Conservation (phyloP, 2,888 invertebrate genomes). For the Oscheius sp. region DNA sequence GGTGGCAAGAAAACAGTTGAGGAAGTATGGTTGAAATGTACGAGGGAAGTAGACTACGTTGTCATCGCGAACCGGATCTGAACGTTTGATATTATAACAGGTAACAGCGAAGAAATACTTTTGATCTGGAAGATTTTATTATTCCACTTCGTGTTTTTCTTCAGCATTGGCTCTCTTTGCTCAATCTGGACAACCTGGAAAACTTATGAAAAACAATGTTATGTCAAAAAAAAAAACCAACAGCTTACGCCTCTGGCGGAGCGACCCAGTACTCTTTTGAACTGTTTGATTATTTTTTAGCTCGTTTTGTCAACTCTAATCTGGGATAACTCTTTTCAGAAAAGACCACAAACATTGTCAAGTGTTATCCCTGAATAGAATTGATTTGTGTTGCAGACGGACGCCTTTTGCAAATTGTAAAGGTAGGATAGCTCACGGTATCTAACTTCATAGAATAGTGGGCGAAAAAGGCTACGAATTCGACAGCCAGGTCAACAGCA, state of each 20-base stretch:
- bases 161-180: conserved; percentile 21
- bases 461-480: conserved; percentile 43
- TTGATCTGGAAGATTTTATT: conserved; percentile 44
- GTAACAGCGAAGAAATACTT: neutral
- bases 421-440: conserved; percentile 1
- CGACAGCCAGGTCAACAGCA: conserved; percentile 34
- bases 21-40: conserved; percentile 49
- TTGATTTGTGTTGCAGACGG: too few species aligned
- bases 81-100: neutral
- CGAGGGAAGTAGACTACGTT: conserved; percentile 47
- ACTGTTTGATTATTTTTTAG: too few species aligned
- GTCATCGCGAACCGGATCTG: conserved; percentile 51
- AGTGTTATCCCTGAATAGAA: too few species aligned
- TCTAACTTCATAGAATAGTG: conserved; percentile 36
- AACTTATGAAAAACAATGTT: neutral
- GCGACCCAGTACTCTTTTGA: too few species aligned
- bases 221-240: neutral
- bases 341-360: too few species aligned
- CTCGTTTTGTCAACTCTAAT: too few species aligned
- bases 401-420: too few species aligned
- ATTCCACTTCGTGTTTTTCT: conserved; percentile 42
- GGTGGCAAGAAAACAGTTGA: conserved; percentile 52
- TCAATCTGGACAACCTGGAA: conserved; percentile 43
- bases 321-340: too few species aligned
- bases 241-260: neutral